phyloP scores from a whole-genome alignment of 2,797 vertebrate species.

The Lophotriccus pileatus region DNA sequence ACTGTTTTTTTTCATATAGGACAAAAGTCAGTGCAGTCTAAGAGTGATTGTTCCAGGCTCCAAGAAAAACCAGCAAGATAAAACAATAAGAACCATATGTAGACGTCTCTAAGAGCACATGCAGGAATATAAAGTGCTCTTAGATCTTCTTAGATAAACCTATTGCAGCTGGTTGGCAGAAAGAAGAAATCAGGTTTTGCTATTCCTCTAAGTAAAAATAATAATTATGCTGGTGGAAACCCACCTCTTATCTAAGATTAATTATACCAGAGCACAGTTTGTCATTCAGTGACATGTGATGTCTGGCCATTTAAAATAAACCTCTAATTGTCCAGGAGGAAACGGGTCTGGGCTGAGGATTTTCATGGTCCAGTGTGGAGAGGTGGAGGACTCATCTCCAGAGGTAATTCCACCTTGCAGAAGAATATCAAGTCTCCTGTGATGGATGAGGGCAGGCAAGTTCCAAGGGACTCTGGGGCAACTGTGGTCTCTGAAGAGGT shows the following conservation, averaged over 20 bases:
- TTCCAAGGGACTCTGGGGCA: neutral
- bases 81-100: slow-evolving; percentile 16
- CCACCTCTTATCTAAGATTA: neutral
- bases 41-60: neutral
- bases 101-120: neutral
- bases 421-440: neutral
- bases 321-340: neutral
- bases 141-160: slow-evolving; percentile 22
- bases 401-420: neutral
- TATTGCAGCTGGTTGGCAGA: neutral
- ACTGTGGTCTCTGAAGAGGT: neutral
- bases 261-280: neutral
- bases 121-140: neutral
- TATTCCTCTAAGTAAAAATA: neutral
- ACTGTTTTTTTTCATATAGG: neutral
- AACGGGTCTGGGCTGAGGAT: neutral
- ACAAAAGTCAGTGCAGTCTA: neutral
- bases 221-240: neutral
- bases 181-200: neutral
- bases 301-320: neutral
- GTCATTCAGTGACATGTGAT: neutral
- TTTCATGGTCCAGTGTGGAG: neutral
- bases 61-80: neutral
- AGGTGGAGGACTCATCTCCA: neutral
- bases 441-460: neutral